A percentile compares a stretch with the other conserved stretches of the same genome.
Evolutionary conservation across 1,140 invertebrate genomes (phyloP).

Genomic region (Drosophila teissieri): DNA sequence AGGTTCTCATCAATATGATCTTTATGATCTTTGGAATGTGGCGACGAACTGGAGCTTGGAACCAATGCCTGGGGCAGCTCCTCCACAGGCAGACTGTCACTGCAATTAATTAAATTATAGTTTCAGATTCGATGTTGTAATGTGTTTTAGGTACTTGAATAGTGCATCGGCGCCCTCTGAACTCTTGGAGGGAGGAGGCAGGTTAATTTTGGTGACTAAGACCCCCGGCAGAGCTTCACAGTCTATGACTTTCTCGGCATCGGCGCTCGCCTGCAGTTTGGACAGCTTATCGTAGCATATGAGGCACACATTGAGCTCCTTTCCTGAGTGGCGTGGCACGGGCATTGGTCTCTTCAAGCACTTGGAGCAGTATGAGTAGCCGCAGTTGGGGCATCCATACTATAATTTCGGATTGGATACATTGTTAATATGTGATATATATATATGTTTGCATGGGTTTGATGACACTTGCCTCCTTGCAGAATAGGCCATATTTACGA

Average conservation of each 20-base stretch:
- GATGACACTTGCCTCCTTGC: conserved; percentile 84
- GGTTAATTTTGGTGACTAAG: conserved; percentile 52
- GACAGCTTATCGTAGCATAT: conserved; percentile 77
- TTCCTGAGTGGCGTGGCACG: conserved; percentile 75
- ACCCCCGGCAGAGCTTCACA: conserved; percentile 70
- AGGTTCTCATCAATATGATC: conserved; percentile 73
- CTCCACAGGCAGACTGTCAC: conserved; percentile 54
- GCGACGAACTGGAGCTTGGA: conserved; percentile 47
- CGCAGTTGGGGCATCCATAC: conserved; percentile 88
- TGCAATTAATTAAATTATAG: conserved; percentile 6
- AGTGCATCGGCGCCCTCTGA: conserved; percentile 50
- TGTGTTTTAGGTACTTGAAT: conserved; percentile 49
- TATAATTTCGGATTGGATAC: conserved; percentile 6
- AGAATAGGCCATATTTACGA: conserved; percentile 85
- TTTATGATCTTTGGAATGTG: conserved; percentile 32
- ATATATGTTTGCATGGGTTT: background rate
- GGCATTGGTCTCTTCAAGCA: conserved; percentile 86
- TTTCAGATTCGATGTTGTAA: too few relatives aligned
- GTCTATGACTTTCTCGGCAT: conserved; percentile 70
- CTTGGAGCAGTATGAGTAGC: conserved; percentile 88
- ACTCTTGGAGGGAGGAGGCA: conserved; percentile 42
- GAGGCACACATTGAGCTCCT: conserved; percentile 73
- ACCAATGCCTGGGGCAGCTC: conserved; percentile 63
- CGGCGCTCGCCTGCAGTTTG: conserved; percentile 56
- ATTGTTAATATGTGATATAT: background rate